Conservation (phyloP, 2,113 vertebrate species). For the Haplotaxodon microlepis region DNA sequence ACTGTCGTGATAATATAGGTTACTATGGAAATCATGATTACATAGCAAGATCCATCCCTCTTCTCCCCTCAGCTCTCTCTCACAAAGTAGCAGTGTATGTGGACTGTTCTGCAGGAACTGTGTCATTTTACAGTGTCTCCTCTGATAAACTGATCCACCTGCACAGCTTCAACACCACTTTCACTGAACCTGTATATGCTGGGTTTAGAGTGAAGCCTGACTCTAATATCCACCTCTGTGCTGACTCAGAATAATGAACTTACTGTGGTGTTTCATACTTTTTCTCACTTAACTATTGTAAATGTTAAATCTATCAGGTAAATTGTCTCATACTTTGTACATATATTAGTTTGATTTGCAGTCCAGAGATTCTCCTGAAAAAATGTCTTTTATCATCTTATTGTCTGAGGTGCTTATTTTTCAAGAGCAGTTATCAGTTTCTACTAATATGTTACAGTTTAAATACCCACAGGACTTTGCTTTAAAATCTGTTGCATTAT, state of each 20-base stretch:
- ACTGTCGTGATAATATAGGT: fast-evolving
- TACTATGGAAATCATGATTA: neutral
- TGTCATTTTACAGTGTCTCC: fast-evolving
- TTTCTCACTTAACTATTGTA: fast-evolving
- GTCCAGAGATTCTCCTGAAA: too few species aligned
- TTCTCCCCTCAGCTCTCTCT: fast-evolving
- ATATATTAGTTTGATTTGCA: neutral
- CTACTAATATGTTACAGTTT: fast-evolving
- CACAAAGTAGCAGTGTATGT: neutral
- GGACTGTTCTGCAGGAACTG: neutral
- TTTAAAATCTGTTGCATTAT: neutral
- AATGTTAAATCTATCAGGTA: fast-evolving
- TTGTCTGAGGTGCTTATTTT: too few species aligned
- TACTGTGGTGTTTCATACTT: fast-evolving
- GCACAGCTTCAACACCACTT: neutral
- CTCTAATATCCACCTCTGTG: neutral
- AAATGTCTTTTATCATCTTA: too few species aligned
- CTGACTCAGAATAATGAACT: fast-evolving
- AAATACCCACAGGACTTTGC: neutral
- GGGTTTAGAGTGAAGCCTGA: fast-evolving
- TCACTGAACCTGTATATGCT: neutral
- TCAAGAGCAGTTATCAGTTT: fast-evolving
- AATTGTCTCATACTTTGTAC: fast-evolving
- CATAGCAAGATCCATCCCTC: neutral
- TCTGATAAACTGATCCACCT: neutral